phyloP scores from a whole-genome alignment of 2,888 invertebrate genomes.

The Thysanoteuthis rhombus region DNA sequence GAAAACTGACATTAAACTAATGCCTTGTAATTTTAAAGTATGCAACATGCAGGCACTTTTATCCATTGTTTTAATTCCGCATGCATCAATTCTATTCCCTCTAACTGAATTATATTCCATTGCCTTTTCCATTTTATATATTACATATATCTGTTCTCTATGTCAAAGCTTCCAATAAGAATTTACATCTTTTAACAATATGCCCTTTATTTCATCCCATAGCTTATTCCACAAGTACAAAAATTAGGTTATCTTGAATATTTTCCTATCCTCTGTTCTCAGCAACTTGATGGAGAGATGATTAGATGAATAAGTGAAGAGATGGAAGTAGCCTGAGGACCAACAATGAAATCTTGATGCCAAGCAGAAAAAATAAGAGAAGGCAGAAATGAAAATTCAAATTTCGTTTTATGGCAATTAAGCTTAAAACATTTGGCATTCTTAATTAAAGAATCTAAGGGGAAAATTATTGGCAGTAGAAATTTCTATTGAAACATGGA shows the following conservation, averaged over 20 bases:
- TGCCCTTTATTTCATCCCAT: neutral
- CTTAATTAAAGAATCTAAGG: neutral
- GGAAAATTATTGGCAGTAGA: neutral
- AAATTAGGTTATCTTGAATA: neutral
- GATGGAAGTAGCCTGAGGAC: neutral
- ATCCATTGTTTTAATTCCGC: too few relatives aligned
- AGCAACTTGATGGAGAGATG: neutral
- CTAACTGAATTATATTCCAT: too few relatives aligned
- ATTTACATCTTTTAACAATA: too few relatives aligned
- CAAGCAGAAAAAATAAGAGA: neutral
- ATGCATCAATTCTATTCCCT: too few relatives aligned
- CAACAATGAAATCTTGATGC: neutral
- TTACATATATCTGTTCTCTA: too few relatives aligned
- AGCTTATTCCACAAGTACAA: neutral
- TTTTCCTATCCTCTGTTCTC: neutral
- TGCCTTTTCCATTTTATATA: too few relatives aligned
- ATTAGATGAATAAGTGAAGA: too few relatives aligned
- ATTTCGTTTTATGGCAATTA: neutral
- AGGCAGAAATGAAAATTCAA: neutral
- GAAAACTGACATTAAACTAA: too few relatives aligned
- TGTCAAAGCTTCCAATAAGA: too few relatives aligned
- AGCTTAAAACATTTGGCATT: neutral
- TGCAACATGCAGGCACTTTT: too few relatives aligned
- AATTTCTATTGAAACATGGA: neutral
- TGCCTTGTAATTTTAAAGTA: too few relatives aligned